phyloP scores from a whole-genome alignment of 2,888 invertebrate genomes.

The Drosophila pullipes region DNA sequence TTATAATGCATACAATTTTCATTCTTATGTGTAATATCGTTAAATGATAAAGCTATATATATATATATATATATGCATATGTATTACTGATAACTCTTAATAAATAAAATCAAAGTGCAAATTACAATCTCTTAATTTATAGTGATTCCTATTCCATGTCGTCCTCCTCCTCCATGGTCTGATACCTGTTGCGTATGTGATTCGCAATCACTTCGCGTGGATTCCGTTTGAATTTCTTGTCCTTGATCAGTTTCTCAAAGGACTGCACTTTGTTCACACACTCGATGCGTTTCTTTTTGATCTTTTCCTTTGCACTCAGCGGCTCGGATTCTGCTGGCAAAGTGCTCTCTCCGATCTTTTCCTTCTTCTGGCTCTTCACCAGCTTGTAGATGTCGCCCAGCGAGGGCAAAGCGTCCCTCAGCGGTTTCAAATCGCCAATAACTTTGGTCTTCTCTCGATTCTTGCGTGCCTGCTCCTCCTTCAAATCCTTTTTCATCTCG shows the following conservation, averaged over 20 bases:
- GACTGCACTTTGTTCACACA: constrained; percentile 74
- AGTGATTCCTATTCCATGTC: constrained; percentile 14
- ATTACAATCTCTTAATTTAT: constrained; percentile 13
- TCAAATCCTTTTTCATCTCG: constrained; percentile 71
- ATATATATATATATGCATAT: too few relatives aligned
- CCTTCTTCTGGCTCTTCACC: constrained; percentile 62
- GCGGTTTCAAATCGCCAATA: constrained; percentile 79
- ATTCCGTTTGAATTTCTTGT: constrained; percentile 82
- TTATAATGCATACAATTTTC: constrained; percentile 61
- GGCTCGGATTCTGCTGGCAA: constrained; percentile 26
- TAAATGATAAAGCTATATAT: constrained; percentile 69
- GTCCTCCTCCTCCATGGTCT: constrained; percentile 57
- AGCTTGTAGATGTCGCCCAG: constrained; percentile 79
- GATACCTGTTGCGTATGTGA: constrained; percentile 82
- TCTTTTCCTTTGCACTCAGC: constrained; percentile 76
- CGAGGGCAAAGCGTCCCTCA: constrained; percentile 84
- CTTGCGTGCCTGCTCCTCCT: constrained; percentile 76
- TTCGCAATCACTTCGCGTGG: constrained; percentile 80
- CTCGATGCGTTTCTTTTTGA: constrained; percentile 76
- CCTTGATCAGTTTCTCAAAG: constrained; percentile 78
- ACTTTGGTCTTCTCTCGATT: constrained; percentile 80
- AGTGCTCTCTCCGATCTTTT: constrained; percentile 52
- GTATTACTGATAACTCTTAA: constrained; percentile 81
- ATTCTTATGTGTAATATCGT: constrained; percentile 71
- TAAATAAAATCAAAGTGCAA: constrained; percentile 66